Base-by-base conservation (phyloP, 2,113 vertebrate species). In the Nerophis ophidion region DNA sequence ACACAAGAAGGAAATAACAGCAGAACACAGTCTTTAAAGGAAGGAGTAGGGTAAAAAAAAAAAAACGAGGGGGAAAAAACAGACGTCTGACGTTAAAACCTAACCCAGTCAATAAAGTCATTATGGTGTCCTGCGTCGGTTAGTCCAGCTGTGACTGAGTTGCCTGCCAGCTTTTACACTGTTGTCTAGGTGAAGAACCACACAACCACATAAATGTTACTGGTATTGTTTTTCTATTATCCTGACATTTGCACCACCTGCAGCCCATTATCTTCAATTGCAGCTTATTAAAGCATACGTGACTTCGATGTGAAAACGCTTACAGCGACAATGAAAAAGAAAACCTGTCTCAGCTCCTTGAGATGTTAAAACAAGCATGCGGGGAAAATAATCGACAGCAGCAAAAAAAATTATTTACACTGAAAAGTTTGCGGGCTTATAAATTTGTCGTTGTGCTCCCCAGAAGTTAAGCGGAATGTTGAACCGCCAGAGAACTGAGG, bases 51-150 rank as follows among this genome's bases (percentile, higher is more conserved):
- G 11, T 26, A 61, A 61, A 34, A 62, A 57, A 62, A 66, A 14
- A 65, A 65, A 67, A 26, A 34, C 38, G 9, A 52, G 7, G 40
- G 42, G 5, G 8, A 15, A 36, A 60, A 53, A 7, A 79, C 15
- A 35, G 61, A 48, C 52, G 40, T 63, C 56, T 69, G 64, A 63
- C 67, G 68, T 71, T 67, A 74, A 68, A 44, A 44, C 40, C 40
- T 12, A 79, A 70, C 74, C 81, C 77, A 36, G 57, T 70, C 71
- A 72, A 66, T 69, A 67, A 66, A 44, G 38, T 40, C 69, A 61
- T 49, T 26, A 40, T 61, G 51, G 65, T 68, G 53, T 70, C 63
- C 60, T 60, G 48, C 55, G 14, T 36, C 52, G 38, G n/a, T 38
- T 60, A 62, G 38, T 48, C 63, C 79, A 82, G 65, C 66, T 71